phyloP scores from a whole-genome alignment of 2,113 vertebrate species.

The mouse (Mus musculus) region DNA sequence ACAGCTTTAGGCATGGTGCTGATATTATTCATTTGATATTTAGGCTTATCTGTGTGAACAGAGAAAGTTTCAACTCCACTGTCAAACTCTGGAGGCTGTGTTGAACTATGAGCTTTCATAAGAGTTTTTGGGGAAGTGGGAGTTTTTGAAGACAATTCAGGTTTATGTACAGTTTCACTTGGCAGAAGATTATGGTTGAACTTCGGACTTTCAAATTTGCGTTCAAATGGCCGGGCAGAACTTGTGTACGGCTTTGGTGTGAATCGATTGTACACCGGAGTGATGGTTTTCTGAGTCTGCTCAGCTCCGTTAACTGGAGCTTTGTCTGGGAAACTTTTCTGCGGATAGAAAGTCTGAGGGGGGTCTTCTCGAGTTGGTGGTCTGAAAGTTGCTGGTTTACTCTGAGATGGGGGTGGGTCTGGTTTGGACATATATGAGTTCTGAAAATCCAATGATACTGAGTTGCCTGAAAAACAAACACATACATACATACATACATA shows the following conservation, averaged over 20 bases:
- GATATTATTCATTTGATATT: slow-evolving; percentile 96
- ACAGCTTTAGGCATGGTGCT: slow-evolving; percentile 95
- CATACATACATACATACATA: slow-evolving; percentile 41
- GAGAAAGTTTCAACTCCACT: slow-evolving; percentile 94
- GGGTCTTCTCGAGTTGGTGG: slow-evolving; percentile 91
- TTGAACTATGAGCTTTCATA: slow-evolving; percentile 90
- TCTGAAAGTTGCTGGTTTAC: slow-evolving; percentile 89
- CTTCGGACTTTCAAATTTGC: slow-evolving; percentile 99
- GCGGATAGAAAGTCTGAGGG: slow-evolving; percentile 90
- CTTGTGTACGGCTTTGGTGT: slow-evolving; percentile 93
- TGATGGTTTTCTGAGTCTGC: slow-evolving; percentile 86
- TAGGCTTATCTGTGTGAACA: slow-evolving; percentile 93
- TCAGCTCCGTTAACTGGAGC: slow-evolving; percentile 90
- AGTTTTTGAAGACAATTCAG: slow-evolving; percentile 89
- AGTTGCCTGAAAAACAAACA: slow-evolving; percentile 88
- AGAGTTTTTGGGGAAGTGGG: slow-evolving; percentile 86
- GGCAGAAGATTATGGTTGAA: slow-evolving; percentile 99
- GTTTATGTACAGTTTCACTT: slow-evolving; percentile 92
- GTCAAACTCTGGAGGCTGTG: slow-evolving; percentile 93
- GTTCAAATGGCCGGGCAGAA: slow-evolving; percentile 94
- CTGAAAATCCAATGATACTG: slow-evolving; percentile 88
- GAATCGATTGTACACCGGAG: slow-evolving; percentile 91
- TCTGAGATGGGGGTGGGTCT: slow-evolving; percentile 88
- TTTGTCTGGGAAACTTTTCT: slow-evolving; percentile 94
- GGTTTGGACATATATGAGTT: slow-evolving; percentile 90